Evolutionary conservation across 2,113 vertebrate genomes (phyloP).

Genomic region (Lycaon pictus): DNA sequence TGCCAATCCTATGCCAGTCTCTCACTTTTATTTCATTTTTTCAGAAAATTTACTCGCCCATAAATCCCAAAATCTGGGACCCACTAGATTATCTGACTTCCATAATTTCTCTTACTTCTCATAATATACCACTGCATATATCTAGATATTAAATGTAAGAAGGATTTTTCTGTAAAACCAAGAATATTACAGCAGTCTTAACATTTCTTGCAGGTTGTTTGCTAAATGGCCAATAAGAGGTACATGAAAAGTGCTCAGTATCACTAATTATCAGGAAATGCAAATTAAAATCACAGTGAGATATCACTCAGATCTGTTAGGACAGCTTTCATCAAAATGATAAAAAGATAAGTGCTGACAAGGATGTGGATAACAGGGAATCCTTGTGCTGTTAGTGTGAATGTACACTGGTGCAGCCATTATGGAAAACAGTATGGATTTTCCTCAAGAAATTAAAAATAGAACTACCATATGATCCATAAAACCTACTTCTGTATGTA

Average conservation of each 20-base stretch:
- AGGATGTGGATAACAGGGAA: not conserved
- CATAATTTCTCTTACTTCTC: not conserved
- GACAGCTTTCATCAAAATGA: not conserved
- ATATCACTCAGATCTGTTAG: not conserved
- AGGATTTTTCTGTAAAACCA: not conserved
- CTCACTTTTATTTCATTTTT: not conserved
- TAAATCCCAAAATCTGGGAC: not conserved
- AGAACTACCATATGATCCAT: not conserved
- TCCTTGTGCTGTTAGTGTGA: not conserved
- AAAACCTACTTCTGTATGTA: not conserved
- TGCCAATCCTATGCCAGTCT: not conserved
- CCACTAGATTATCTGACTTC: not conserved
- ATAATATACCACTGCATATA: not conserved
- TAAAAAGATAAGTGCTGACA: not conserved
- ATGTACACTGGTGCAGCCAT: not conserved
- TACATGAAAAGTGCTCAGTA: not conserved
- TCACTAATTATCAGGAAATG: not conserved
- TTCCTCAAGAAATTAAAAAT: slow-evolving; percentile 6
- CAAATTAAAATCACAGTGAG: not conserved
- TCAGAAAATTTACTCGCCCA: not conserved
- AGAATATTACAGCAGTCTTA: not conserved
- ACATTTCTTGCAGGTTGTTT: not conserved
- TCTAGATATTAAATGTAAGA: not conserved
- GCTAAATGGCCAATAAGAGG: not conserved
- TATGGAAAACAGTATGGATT: not conserved